Evolutionary conservation across 2,888 invertebrate species (phyloP), one percentile per base, ranked within the genome.

Genomic region (Minunthozetes semirufus): DNA sequence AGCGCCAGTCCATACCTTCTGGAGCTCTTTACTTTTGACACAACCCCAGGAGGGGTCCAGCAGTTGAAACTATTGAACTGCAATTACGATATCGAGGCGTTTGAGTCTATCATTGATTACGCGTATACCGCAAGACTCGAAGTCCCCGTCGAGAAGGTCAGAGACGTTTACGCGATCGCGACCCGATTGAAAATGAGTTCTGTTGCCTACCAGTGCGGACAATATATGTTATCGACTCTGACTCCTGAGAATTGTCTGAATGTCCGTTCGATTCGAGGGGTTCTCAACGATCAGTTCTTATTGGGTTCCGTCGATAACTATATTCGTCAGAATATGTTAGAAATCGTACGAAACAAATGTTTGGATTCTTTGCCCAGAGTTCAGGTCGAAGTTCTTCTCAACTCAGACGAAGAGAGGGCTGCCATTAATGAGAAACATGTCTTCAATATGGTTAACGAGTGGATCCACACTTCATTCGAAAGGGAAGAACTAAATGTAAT

Each of bases 131-230:
- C 90, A 38, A 87, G 87, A 77, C 81, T 88, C 79, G 84, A 85
- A 78, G 84, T 87, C 72, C 83, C 83, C 63, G 83, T 83, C 8
- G 82, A 84, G 75, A 83, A 88, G 82, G 88, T 93, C 75, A 89
- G 89, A 81, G 87, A 89, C 27, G 88, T 93, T 76, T 93, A 92
- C 86, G 85, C 88, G 81, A 89, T 91, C n/a, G 92, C 93, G 11
- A 88, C 87, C 82, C 87, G 88, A 76, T 86, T 93, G 80, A 89
- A 90, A 82, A 88, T 93, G 86, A 89, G 89, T 78, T 84, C 88
- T 29, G 90, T 90, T 77, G 88, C 89, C 73, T 86, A 87, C 77
- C 88, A 88, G 84, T 93, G 88, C 85, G 90, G 87, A 80, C 86
- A 86, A 79, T 89, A 86, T 84, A 87, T 89, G 80, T 88, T 88